A percentile compares a stretch with the other conserved stretches of the same genome.
phyloP scores from a whole-genome alignment of 2,888 invertebrate species.

The Cerceris ruficornis region DNA sequence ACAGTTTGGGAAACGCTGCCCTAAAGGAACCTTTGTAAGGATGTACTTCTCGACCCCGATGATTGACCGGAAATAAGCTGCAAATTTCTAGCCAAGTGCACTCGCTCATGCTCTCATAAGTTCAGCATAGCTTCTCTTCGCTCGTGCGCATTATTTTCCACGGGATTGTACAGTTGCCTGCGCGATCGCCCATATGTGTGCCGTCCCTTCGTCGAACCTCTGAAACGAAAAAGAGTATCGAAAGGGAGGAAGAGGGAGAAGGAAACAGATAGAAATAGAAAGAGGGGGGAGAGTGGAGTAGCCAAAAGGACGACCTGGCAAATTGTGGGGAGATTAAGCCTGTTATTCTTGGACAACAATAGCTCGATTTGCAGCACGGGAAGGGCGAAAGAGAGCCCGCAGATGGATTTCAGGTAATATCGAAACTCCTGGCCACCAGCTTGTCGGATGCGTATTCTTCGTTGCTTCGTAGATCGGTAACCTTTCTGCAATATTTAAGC shows the following conservation, averaged over 20 bases:
- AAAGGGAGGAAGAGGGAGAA: neutral
- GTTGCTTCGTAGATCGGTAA: conserved; percentile 3
- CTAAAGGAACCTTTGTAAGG: conserved; percentile 55
- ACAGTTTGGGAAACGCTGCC: conserved; percentile 48
- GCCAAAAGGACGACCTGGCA: conserved; percentile 63
- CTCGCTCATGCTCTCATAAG: conserved; percentile 62
- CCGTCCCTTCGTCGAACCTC: conserved; percentile 26
- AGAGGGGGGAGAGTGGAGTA: conserved; percentile 11
- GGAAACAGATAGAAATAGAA: neutral
- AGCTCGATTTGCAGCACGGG: conserved; percentile 55
- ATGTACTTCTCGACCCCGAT: conserved; percentile 36
- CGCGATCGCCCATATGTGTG: conserved; percentile 12
- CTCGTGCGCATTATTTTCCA: conserved; percentile 42
- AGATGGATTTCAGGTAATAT: conserved; percentile 64
- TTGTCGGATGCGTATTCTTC: neutral
- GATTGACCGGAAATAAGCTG: conserved; percentile 75
- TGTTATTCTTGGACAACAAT: conserved; percentile 74
- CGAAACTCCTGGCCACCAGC: conserved; percentile 35
- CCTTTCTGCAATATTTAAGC: neutral
- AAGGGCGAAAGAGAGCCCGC: conserved; percentile 47
- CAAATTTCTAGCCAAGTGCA: conserved; percentile 76
- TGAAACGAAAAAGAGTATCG: conserved; percentile 6
- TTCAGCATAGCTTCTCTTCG: conserved; percentile 46
- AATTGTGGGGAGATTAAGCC: conserved; percentile 72
- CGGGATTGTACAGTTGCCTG: neutral